phyloP scores from a whole-genome alignment of 2,888 invertebrate genomes.

The Sylvicola fuscatus region DNA sequence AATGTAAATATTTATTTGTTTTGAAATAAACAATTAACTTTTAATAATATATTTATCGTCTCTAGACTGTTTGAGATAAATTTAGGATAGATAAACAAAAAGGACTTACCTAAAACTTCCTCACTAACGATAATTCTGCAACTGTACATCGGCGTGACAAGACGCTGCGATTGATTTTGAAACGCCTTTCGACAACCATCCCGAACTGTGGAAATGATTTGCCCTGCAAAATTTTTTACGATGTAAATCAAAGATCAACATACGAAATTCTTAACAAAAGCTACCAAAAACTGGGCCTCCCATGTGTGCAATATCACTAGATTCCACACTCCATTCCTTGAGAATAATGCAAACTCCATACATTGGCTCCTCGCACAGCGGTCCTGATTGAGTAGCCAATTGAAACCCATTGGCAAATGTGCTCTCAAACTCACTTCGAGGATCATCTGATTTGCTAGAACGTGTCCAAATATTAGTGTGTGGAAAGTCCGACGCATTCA shows the following conservation, averaged over 20 bases:
- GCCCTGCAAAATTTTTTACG: conserved; percentile 32
- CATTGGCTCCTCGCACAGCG: conserved; percentile 93
- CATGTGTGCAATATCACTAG: conserved; percentile 26
- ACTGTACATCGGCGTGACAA: conserved; percentile 90
- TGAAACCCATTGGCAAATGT: conserved; percentile 75
- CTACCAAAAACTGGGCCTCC: conserved; percentile 33
- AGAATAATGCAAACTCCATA: conserved; percentile 84
- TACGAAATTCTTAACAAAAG: conserved; percentile 1
- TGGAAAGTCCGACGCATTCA: conserved; percentile 59
- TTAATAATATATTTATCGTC: too few species aligned
- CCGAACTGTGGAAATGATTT: conserved; percentile 78
- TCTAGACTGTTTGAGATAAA: too few species aligned
- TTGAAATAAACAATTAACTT: too few species aligned
- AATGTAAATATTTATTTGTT: too few species aligned
- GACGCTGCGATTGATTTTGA: conserved; percentile 67
- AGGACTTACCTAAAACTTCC: conserved; percentile 67
- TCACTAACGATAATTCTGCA: conserved; percentile 64
- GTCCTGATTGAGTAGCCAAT: conserved; percentile 71
- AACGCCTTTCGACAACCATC: conserved; percentile 77
- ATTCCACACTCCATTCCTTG: conserved; percentile 47
- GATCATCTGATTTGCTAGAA: conserved; percentile 25
- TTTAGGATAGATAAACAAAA: conserved; percentile 2
- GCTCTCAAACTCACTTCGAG: conserved; percentile 44
- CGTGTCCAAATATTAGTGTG: conserved; percentile 31
- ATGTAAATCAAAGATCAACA: background rate